phyloP scores from a whole-genome alignment of 2,113 vertebrate genomes.

The Phainopepla nitens region DNA sequence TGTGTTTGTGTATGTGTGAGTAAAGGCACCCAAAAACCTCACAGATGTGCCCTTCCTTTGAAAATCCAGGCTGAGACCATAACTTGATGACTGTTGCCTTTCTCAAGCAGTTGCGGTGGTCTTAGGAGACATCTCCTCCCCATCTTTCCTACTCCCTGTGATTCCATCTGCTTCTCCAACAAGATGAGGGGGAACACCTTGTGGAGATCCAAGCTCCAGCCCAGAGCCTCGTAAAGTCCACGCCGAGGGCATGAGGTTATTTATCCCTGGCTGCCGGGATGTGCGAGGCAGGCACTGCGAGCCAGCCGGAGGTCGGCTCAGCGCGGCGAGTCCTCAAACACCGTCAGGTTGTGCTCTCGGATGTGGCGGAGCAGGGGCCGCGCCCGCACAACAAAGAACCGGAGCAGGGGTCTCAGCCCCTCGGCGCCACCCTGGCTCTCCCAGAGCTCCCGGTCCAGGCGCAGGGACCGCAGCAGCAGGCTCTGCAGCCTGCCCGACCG shows the following conservation, averaged over 20 bases:
- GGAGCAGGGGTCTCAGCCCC: conserved; percentile 74
- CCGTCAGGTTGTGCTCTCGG: conserved; percentile 63
- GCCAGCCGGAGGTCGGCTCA: not conserved
- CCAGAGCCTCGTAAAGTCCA: rapidly evolving
- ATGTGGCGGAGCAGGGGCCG: conserved; percentile 79
- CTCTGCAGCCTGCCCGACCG: conserved; percentile 80
- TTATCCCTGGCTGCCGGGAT: rapidly evolving
- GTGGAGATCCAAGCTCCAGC: not conserved
- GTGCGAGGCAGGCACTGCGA: rapidly evolving
- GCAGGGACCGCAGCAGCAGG: conserved; percentile 81
- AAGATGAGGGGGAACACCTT: not conserved
- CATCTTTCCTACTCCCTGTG: not conserved
- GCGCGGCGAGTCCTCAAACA: conserved; percentile 3
- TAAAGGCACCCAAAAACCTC: not conserved
- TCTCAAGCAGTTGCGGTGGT: no score
- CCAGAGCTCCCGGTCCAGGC: conserved; percentile 84
- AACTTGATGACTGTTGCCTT: not conserved
- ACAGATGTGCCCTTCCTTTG: not conserved
- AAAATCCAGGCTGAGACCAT: not conserved
- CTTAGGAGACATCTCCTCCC: not conserved
- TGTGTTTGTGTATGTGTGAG: rapidly evolving
- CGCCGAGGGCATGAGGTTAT: rapidly evolving
- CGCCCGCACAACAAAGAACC: conserved; percentile 71
- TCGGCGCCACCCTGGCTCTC: conserved; percentile 71
- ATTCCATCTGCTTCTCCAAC: not conserved